phyloP scores from a whole-genome alignment of 2,888 invertebrate genomes.

The Polyommatus iphigenia region DNA sequence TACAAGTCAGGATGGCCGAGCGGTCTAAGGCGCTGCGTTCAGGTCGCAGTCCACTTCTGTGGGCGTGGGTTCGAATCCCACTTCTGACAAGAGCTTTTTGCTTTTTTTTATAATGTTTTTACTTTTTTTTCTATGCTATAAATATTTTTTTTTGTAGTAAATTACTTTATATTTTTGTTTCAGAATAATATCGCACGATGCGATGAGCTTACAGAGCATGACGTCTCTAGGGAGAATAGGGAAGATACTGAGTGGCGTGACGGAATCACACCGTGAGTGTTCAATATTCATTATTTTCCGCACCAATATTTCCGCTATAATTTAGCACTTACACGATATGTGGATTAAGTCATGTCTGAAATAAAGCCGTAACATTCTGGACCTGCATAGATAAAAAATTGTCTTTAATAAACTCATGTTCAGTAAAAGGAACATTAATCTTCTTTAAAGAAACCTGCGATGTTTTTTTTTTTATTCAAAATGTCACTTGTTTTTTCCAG shows the following conservation, averaged over 20 bases:
- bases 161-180: constrained; percentile 39
- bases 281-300: constrained; percentile 11
- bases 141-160: neutral
- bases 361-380: too few species aligned
- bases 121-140: neutral
- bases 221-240: constrained; percentile 92
- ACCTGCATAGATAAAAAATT: too few species aligned
- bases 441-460: too few species aligned
- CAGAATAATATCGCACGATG: constrained; percentile 92
- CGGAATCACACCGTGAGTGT: constrained; percentile 80
- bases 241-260: constrained; percentile 86
- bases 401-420: too few species aligned
- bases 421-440: too few species aligned
- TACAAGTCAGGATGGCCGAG: constrained; percentile 43
- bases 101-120: constrained; percentile 26
- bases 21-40: constrained; percentile 47
- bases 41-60: constrained; percentile 68
- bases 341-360: neutral
- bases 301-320: neutral
- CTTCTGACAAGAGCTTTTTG: constrained; percentile 82
- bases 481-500: constrained; percentile 45
- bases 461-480: too few species aligned
- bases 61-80: constrained; percentile 91
- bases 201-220: constrained; percentile 92
- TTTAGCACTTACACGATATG: neutral